Evolutionary conservation across 1,140 invertebrate species (phyloP), one percentile per base, ranked within the genome.

Genomic region (Agrypnia vestita): DNA sequence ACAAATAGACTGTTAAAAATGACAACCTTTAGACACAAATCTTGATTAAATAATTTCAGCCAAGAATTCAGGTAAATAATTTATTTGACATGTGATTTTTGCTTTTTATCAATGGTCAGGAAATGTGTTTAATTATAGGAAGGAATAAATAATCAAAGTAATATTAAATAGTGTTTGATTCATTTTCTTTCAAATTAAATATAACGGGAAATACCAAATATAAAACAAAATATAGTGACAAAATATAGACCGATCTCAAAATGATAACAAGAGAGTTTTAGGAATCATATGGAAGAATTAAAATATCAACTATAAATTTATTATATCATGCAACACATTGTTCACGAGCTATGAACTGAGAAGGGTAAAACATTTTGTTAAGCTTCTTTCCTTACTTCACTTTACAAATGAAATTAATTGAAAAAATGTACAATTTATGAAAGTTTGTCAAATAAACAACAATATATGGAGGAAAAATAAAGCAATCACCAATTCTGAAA

Each of bases 181-280:
- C 69, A 80, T 74, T 71, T 75, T 81, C 76, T 78, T 74, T 53
- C 69, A 78, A 78, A 74, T 74, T 55, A 81, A 69, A 75, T 81
- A 81, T 78, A 81, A 81, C 46, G 61, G 51, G 44, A 78, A 74
- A 78, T 74, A 73, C 47, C 46, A 78, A 69, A 78, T 62, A 76
- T 61, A 79, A 80, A 76, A 64, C 64, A 77, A 78, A 35, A 78
- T 51, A 76, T 67, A 55, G 55, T 46, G 35, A 73, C 67, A 80
- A n/a, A n/a, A 80, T 71, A 77, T 64, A 69, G 79, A 76, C 72
- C 64, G 74, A 62, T 35, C 21, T 74, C 61, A 75, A 62, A 17
- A 76, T 67, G 47, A 79, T 47, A 46, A 75, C 44, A 75, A 15
- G 44, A 15, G 44, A 67, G 47, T 47, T 51, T 35, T 47, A 46